Conservation (phyloP, 35 echinoderm and acorn worm genomes). For the Stichopus chloronotus region DNA sequence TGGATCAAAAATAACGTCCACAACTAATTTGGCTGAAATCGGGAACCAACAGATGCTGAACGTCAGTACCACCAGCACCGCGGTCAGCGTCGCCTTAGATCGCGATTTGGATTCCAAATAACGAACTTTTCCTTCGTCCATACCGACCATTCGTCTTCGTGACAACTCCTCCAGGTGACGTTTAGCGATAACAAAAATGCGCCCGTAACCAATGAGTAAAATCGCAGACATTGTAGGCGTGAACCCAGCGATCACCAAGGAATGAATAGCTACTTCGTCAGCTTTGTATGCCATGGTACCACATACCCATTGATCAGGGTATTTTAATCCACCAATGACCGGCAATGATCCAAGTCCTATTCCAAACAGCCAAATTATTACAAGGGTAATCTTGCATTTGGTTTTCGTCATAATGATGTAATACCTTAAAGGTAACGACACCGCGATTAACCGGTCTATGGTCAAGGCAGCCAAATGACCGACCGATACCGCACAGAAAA, state of each 20-base stretch:
- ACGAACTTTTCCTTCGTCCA: neutral
- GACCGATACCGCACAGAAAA: conserved; percentile 19
- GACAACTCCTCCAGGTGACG: conserved; percentile 31
- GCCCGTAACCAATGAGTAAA: neutral
- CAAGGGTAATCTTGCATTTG: conserved; percentile 20
- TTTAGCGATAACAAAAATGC: conserved; percentile 21
- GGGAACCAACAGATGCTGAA: conserved; percentile 51
- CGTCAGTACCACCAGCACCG: conserved; percentile 28
- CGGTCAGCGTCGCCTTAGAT: conserved; percentile 25
- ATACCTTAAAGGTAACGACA: conserved; percentile 22
- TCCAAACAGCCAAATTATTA: conserved; percentile 8
- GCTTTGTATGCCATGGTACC: neutral
- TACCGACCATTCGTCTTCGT: neutral
- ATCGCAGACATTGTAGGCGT: neutral
- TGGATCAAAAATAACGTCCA: conserved; percentile 20
- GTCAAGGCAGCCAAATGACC: conserved; percentile 34
- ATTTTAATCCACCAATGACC: neutral
- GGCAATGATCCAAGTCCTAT: neutral
- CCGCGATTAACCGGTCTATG: conserved; percentile 33
- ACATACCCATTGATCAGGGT: conserved; percentile 45
- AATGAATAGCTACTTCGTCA: neutral
- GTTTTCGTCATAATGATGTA: neutral
- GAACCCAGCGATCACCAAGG: neutral
- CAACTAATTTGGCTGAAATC: neutral
- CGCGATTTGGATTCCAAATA: conserved; percentile 39